Evolutionary conservation across 1,140 invertebrate genomes (phyloP), one percentile per base, ranked within the genome.

Genomic region (Drosophila ohnishii): DNA sequence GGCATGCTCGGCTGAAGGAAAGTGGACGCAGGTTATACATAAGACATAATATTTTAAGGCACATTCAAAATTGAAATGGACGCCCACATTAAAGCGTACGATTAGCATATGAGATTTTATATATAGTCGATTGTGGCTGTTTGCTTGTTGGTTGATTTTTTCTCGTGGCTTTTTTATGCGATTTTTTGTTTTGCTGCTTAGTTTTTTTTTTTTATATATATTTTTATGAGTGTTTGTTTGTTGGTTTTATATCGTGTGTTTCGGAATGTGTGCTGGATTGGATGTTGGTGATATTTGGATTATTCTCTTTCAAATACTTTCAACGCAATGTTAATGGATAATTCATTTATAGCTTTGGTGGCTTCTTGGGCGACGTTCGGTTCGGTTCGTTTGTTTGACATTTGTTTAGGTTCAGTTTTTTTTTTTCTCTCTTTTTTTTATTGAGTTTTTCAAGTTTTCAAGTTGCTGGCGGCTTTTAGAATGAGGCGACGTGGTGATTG

Each of bases 401-500:
- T 70, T 48, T 70, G 35, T 44, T 37, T 34, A 45, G 58, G 48
- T 75, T 59, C 11, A 35, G 30, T n/a, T 48, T 56, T 35, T 61
- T 19, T 32, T 78, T 59, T 34, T 42, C 39, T 50, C 25, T 51
- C 30, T 39, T 39, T 53, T 19, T 56, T 11, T 60, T 51, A 40
- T 40, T 48, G 34, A 50, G 42, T 25, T 55, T 44, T 45, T 45
- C 19, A 47, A 47, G 45, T 47, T 47, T 59, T 62, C 55, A 19
- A 35, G 50, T 66, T 75, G 70, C 67, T 70, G 63, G 56, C 76
- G 58, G 76, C 64, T 57, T 64, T 64, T 72, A 53, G 45, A 80
- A 82, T 86, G 83, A 86, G 69, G 58, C 84, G 80, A 67, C 81
- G 67, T 80, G 73, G 72, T 83, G 83, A 83, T 87, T 79, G 83